Evolutionary conservation across 1,140 invertebrate species (phyloP).

Genomic region (Drosophila nigrodunni): DNA sequence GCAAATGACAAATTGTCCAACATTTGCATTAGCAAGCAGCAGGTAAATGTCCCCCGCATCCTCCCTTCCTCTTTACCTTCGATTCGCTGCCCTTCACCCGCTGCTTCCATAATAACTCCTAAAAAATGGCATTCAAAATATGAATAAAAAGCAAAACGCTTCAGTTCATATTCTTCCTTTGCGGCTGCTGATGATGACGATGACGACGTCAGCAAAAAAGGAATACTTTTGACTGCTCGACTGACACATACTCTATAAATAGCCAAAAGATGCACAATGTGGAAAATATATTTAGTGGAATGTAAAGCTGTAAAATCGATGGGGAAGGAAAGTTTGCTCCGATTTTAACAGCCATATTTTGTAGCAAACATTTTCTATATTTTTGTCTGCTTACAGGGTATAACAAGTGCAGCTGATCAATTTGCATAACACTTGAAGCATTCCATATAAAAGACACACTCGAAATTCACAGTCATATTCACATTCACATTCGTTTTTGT

Average conservation of each 20-base stretch:
- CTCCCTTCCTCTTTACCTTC: too few relatives aligned
- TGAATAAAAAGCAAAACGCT: constrained; percentile 40
- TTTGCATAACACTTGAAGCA: constrained; percentile 34
- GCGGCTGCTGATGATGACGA: constrained; percentile 9
- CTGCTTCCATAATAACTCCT: constrained; percentile 35
- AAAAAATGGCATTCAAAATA: constrained; percentile 51
- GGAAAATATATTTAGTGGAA: background rate
- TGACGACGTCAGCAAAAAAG: constrained; percentile 37
- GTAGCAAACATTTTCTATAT: background rate
- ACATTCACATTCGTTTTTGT: background rate
- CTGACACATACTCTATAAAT: background rate
- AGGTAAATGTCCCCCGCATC: constrained; percentile 46
- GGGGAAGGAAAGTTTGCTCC: too few relatives aligned
- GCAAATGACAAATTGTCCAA: constrained; percentile 67
- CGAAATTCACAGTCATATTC: constrained; percentile 18
- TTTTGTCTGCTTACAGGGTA: constrained; percentile 7
- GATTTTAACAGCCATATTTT: too few relatives aligned
- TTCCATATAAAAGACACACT: constrained; percentile 18
- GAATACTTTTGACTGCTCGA: background rate
- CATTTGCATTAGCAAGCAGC: constrained; percentile 53
- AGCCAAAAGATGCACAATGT: too few relatives aligned
- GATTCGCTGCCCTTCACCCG: too few relatives aligned
- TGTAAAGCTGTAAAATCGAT: too few relatives aligned
- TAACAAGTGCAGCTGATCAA: constrained; percentile 9
- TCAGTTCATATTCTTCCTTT: constrained; percentile 20